Evolutionary conservation across 2,797 vertebrate species (phyloP), one percentile per base, ranked within the genome.

Genomic region (Huso huso): DNA sequence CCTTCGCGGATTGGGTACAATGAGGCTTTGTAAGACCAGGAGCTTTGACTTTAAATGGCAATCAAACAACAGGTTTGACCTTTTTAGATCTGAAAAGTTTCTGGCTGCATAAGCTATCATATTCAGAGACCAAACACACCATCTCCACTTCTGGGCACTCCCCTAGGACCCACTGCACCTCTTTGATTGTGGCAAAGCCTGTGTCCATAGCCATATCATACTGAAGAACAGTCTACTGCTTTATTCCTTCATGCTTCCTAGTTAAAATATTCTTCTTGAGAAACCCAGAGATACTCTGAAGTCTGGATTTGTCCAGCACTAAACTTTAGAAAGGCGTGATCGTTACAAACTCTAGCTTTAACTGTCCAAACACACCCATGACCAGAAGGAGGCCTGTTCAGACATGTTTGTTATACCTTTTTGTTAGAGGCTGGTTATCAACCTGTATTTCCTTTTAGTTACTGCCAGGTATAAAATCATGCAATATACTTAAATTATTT

Each of bases 21-120:
- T 79, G 69, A 61, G 76, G 77, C 68, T 74, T 77, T 1, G 68
- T 65, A 10, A 75, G 77, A n/a, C 77, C 72, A 0, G 37, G 37
- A 37, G 65, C 65, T 64, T 68, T 73, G 50, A 2, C 58, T 67
- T 70, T 74, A 13, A 59, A 64, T 12, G 9, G 12, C 52, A 7
- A 10, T 7, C 13, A 4, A 10, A 55, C 53, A 6, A 79, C 62
- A 0, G 76, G 70, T 65, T 68, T 82, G 48, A 78, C 74, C 57
- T 70, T 84, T 70, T 75, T 85, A 37, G 76, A 73, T 65, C 70
- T 81, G 75, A 86, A 87, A 65, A 87, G 77, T 57, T 80, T 82
- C 7, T 84, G 85, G n/a, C 84, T 70, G 49, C 83, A 80, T 49
- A 81, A 15, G 10, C 57, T 60, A 49, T 77, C 76, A 8, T 6